Evolutionary conservation across 2,797 vertebrate species (phyloP).

Genomic region (Rhynchonycteris naso): DNA sequence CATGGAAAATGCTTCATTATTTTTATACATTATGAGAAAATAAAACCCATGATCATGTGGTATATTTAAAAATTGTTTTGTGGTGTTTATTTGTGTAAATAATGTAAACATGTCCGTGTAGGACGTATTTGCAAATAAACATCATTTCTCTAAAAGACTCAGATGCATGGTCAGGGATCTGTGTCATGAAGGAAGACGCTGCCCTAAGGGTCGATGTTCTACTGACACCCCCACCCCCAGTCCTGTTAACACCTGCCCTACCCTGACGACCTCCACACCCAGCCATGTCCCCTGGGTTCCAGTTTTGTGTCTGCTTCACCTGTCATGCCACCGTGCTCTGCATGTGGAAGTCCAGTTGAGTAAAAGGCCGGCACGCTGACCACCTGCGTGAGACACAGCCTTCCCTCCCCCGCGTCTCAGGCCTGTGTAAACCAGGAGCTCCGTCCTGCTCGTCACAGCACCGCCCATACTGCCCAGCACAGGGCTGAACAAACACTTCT

Average conservation of each 20-base stretch:
- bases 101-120: not conserved
- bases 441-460: not conserved
- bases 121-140: conserved; percentile 16
- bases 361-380: not conserved
- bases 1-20: not conserved
- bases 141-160: conserved; percentile 30
- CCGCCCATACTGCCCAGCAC: not conserved
- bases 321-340: not conserved
- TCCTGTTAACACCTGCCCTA: not conserved
- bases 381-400: too few relatives aligned
- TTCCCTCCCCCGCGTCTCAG: not conserved
- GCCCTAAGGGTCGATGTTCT: rapidly evolving
- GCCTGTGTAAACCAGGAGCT: not conserved
- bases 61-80: not conserved
- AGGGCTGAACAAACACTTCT: not conserved
- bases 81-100: conserved; percentile 45
- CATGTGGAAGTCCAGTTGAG: not conserved
- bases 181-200: not conserved
- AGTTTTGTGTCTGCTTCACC: not conserved
- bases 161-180: not conserved
- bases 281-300: not conserved
- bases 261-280: not conserved
- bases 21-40: not conserved
- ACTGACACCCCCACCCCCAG: not conserved
- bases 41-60: not conserved